These are phyloP conservation scores for Struthidea cinerea DNA, from an alignment of 2,113 vertebrate genomes.

Conservation along the genomic window DNA sequence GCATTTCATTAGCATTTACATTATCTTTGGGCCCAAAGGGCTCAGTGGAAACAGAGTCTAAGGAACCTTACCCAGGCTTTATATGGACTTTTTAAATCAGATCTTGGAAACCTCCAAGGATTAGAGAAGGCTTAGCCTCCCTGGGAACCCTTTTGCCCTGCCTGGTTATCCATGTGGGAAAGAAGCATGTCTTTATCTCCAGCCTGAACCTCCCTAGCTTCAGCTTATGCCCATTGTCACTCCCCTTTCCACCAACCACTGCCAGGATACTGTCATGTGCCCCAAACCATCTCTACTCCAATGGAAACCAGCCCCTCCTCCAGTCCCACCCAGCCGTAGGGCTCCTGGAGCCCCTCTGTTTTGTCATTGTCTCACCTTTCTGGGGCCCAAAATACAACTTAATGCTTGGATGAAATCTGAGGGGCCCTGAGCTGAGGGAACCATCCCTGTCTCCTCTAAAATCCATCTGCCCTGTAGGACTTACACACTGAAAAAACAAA, in stretches of 20 bases:
- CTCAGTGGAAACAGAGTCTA: neutral
- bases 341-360: neutral
- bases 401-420: neutral
- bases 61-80: neutral
- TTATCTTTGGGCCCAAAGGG: neutral
- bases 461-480: neutral
- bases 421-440: fast-evolving
- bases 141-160: neutral
- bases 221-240: neutral
- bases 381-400: neutral
- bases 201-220: neutral
- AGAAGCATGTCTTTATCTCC: neutral
- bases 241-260: neutral
- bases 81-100: neutral
- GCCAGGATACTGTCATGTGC: neutral
- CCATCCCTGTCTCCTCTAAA: neutral
- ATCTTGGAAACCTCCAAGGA: neutral
- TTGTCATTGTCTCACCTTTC: neutral
- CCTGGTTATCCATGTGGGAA: neutral
- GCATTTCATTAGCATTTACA: conserved; percentile 26
- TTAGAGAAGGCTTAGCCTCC: neutral
- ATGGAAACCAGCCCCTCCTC: neutral
- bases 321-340: neutral
- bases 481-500: neutral
- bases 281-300: neutral